Evolutionary conservation across 2,113 vertebrate species (phyloP).

Genomic region (Entomyzon cyanotis): DNA sequence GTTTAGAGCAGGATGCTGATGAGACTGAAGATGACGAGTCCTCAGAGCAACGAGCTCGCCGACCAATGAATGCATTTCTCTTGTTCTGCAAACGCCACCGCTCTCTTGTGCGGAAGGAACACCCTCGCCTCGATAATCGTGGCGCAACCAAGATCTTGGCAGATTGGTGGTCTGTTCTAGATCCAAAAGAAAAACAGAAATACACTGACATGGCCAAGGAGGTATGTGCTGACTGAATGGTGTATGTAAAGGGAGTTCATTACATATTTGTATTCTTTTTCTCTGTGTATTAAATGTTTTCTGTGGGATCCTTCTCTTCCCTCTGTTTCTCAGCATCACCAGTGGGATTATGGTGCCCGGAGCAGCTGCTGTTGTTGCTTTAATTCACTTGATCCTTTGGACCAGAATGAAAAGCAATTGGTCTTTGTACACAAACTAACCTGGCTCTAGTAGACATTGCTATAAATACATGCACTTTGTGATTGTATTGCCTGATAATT

Average conservation of each 20-base stretch:
- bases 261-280: background rate
- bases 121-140: slow-evolving; percentile 96
- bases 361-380: background rate
- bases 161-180: slow-evolving; percentile 98
- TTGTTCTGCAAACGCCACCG: slow-evolving; percentile 98
- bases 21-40: slow-evolving; percentile 88
- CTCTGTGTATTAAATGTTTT: background rate
- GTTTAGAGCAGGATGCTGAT: slow-evolving; percentile 85
- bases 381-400: background rate
- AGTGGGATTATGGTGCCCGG: background rate
- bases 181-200: slow-evolving; percentile 97
- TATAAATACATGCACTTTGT: background rate
- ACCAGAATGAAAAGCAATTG: background rate
- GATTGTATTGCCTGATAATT: background rate
- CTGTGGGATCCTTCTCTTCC: background rate
- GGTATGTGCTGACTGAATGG: slow-evolving; percentile 73
- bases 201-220: slow-evolving; percentile 99
- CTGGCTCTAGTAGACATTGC: background rate
- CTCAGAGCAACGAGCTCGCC: slow-evolving; percentile 89
- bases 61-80: slow-evolving; percentile 99
- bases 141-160: slow-evolving; percentile 98
- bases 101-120: slow-evolving; percentile 93
- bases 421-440: background rate
- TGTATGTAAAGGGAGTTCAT: background rate
- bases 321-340: background rate